Percentiles rank a stretch among this genome's conserved stretches.
Evolutionary conservation across 1,140 invertebrate species (phyloP).

Genomic region (Lasioglossum albipes): DNA sequence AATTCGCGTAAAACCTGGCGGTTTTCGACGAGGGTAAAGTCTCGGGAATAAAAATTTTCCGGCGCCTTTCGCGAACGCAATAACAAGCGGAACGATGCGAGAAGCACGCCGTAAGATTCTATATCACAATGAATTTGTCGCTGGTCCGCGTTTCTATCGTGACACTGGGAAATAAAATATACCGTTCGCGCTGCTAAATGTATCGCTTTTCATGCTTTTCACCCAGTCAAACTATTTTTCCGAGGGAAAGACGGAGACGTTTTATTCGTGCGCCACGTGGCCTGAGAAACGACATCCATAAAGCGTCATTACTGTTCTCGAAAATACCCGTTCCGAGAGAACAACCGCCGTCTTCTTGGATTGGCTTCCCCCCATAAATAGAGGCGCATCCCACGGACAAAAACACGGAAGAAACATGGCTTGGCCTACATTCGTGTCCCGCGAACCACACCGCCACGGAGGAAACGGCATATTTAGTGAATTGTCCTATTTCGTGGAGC

Average conservation of each 20-base stretch:
- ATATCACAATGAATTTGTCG: too few species aligned
- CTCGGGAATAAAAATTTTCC: too few species aligned
- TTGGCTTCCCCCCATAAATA: conserved; percentile 49
- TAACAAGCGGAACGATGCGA: too few species aligned
- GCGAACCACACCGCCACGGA: conserved; percentile 50
- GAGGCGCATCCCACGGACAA: conserved; percentile 42
- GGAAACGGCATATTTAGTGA: conserved; percentile 69
- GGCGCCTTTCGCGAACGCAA: too few species aligned
- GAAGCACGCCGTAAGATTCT: too few species aligned
- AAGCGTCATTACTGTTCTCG: conserved; percentile 30
- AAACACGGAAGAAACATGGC: conserved; percentile 54
- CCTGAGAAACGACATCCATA: conserved; percentile 25
- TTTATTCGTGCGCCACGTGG: conserved; percentile 18
- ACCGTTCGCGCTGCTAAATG: neutral
- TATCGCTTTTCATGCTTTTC: neutral
- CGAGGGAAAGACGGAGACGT: neutral
- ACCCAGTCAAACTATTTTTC: neutral
- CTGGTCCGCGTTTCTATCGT: too few species aligned
- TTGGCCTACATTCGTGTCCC: conserved; percentile 53
- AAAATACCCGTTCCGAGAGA: conserved; percentile 26
- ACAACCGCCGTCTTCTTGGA: conserved; percentile 20
- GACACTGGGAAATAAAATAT: neutral
- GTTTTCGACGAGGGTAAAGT: too few species aligned
- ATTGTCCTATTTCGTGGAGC: conserved; percentile 71
- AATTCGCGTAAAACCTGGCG: too few species aligned